Conservation (phyloP, 2,113 vertebrate genomes). For the Pachyramphus minor region DNA sequence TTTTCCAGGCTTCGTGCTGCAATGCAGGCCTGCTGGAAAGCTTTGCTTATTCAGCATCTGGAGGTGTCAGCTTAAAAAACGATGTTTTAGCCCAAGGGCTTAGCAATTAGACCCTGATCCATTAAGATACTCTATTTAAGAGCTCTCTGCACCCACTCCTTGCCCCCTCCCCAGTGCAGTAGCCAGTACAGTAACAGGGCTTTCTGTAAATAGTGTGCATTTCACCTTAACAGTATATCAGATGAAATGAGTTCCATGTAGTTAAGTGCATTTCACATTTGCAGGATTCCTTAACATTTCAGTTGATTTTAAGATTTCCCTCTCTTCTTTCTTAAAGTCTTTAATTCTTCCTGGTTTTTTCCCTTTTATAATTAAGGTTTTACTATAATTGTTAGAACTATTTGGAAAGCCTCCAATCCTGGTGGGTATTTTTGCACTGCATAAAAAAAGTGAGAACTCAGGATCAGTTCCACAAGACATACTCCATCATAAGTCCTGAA, state of each 20-base stretch:
- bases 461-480: neutral
- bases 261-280: neutral
- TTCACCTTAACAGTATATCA: neutral
- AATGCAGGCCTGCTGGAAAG: neutral
- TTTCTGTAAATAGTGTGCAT: neutral
- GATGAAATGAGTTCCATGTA: neutral
- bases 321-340: neutral
- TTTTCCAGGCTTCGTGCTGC: neutral
- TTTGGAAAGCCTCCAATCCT: neutral
- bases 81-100: neutral
- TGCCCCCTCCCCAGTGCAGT: neutral
- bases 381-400: neutral
- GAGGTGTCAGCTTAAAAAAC: slow-evolving; percentile 12
- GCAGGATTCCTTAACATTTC: neutral
- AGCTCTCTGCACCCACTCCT: neutral
- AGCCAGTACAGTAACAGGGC: neutral
- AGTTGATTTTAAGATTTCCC: neutral
- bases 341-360: neutral
- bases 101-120: slow-evolving; percentile 2
- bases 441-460: neutral
- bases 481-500: neutral
- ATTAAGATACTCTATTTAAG: slow-evolving; percentile 20
- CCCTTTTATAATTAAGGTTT: neutral
- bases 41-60: slow-evolving; percentile 34
- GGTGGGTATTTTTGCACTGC: neutral